Base-by-base conservation (phyloP, 2,888 invertebrate species). In the Papilio demoleus region DNA sequence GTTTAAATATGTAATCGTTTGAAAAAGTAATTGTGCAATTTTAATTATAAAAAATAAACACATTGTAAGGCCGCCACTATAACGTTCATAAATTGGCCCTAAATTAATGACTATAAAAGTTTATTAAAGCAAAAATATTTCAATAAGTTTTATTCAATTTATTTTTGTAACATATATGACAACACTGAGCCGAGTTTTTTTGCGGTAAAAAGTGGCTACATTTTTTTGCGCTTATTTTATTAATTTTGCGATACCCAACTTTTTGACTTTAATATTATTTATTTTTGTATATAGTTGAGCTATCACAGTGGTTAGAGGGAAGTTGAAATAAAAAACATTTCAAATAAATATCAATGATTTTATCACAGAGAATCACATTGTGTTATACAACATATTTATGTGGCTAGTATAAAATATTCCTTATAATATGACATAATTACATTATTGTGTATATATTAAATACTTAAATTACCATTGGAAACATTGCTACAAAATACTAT, bases 281-380 rank as follows among this genome's bases (percentile, higher is more conserved):
- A 31, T 31, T 42, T 42, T 42, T 42, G 4, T 17, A 1, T 8
- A 42, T 9, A 14, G n/a, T n/a, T 14, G 14, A 40, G 3, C 4
- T 40, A 40, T 14, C 8, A 14, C n/a, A n/a, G n/a, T n/a, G n/a
- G n/a, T n/a, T 27, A 24, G 31, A 27, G 31, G 53, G 31, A 17
- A 31, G 17, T 4, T 42, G 40, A 76, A 90, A 87, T 86, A 82
- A 89, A 86, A 90, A 68, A 62, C 70, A 59, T 70, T n/a, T 70
- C 66, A 85, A 88, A 89, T 91, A 90, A 91, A 92, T 92, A 92
- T 89, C 86, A 90, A 89, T 90, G 88, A 91, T 88, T 88, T 92
- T 92, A 92, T 92, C 92, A 92, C 92, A 92, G 92, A 91, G 92
- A 92, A 92, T 92, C 92, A 92, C 92, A 92, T 92, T 89, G 91